Conservation (phyloP, 2,113 vertebrate genomes). For the Gallinago jamesoni region DNA sequence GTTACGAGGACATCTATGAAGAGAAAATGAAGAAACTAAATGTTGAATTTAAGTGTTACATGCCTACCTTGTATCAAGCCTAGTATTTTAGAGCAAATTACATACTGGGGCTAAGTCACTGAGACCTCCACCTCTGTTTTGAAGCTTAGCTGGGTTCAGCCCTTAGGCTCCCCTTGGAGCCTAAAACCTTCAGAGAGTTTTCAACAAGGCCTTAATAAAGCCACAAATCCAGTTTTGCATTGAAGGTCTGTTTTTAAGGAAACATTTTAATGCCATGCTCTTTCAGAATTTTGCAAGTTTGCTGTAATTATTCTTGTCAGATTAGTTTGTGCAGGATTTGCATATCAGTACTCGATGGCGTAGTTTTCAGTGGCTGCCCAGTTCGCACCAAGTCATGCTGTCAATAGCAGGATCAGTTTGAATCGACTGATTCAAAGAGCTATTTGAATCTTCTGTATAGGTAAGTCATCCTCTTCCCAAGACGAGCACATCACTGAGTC, state of each 20-base stretch:
- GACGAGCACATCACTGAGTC: background rate
- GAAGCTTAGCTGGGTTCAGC: background rate
- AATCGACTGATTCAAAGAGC: background rate
- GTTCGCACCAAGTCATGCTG: background rate
- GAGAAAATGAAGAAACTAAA: background rate
- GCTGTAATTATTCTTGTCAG: background rate
- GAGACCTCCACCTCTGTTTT: background rate
- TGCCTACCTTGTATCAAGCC: background rate
- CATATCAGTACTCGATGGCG: rapidly evolving
- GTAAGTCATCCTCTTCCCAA: background rate
- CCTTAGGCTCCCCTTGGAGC: background rate
- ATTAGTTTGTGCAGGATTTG: background rate
- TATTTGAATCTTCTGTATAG: background rate
- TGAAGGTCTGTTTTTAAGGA: background rate
- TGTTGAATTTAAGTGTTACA: background rate
- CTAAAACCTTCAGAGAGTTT: background rate
- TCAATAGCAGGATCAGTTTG: rapidly evolving
- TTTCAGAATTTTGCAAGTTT: background rate
- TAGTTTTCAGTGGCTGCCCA: background rate
- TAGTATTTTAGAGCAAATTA: background rate
- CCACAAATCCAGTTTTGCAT: background rate
- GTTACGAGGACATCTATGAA: background rate
- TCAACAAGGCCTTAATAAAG: background rate
- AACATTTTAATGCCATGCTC: background rate
- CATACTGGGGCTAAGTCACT: rapidly evolving